Base-by-base conservation (phyloP, 2,113 vertebrate species). In the Miniopterus natalensis region DNA sequence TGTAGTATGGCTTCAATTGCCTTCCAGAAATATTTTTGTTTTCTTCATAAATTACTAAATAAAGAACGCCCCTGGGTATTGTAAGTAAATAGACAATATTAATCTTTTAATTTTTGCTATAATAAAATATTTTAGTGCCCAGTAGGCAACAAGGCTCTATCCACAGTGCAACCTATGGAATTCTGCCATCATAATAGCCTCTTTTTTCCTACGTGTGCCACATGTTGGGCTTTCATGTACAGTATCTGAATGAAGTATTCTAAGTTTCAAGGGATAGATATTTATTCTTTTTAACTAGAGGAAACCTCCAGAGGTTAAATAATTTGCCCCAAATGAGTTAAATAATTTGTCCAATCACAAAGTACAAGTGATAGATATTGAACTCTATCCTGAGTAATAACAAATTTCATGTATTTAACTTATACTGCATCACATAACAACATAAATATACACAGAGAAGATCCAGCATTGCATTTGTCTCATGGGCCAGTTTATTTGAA, bases 41-140 rank as follows among this genome's bases (percentile, higher is more conserved):
- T 93, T 84, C 3, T 45, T 79, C 6, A 29, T 59, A 81, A 59
- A 61, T 94, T 71, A 47, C 61, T 85, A 84, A 79, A 81, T 84
- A 27, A 75, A 55, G 53, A 25, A 71, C 12, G 73, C 0, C 0
- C 8, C 1, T 70, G 70, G 11, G 4, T 78, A 55, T 40, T 53
- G 0, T 3, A 83, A 42, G 29, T 55, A 61, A 87, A 45, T 45
- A 91, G 17, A 49, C 2, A 85, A 81, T 77, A 88, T 42, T 49
- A 55, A 78, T 29, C 23, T 4, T 73, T 17, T 40, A 25, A 65
- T 31, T 85, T 81, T 88, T 63, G 20, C 53, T 45, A 3, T 57
- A 65, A 51, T 85, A 80, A 81, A 89, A 66, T 18, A 47, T 55
- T 88, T 5, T 68, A 63, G 14, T 36, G n/a, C 12, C 13, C 5